These are phyloP conservation scores for Bubo bubo DNA, from an alignment of 2,113 vertebrate genomes.

Conservation along the genomic window DNA sequence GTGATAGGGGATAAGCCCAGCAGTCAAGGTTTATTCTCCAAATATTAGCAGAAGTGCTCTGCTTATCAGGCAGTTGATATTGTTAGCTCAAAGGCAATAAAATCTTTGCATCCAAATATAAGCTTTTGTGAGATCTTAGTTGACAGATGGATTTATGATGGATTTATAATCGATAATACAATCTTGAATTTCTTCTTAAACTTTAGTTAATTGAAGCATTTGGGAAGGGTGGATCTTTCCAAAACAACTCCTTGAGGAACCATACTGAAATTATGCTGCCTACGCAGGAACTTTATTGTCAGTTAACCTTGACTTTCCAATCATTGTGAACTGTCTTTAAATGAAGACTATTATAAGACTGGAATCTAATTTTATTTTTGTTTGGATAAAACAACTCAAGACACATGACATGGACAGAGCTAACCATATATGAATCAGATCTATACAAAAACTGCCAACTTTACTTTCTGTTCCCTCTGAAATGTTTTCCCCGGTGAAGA, in stretches of 20 bases:
- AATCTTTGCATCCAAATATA: neutral
- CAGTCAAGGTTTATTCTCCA: conserved; percentile 17
- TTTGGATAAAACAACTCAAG: neutral
- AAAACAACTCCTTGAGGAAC: neutral
- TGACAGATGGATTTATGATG: neutral
- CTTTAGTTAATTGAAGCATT: neutral
- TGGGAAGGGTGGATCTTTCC: neutral
- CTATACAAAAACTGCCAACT: neutral
- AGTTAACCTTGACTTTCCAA: neutral
- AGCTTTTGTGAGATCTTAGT: neutral
- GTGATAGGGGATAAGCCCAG: neutral
- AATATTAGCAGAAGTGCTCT: neutral
- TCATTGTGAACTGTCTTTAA: neutral
- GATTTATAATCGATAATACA: neutral
- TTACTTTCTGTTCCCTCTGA: neutral
- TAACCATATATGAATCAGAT: neutral
- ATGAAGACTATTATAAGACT: neutral
- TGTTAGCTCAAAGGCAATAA: neutral
- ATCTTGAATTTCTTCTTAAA: neutral
- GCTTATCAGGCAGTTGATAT: neutral
- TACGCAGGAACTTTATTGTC: neutral
- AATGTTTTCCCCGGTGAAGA: neutral
- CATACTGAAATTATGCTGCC: neutral
- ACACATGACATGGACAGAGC: neutral
- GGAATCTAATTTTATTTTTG: neutral